A percentile compares a stretch with the other conserved stretches of the same genome.
Conservation (phyloP, 2,888 invertebrate species). For the Catocala fraxini region DNA sequence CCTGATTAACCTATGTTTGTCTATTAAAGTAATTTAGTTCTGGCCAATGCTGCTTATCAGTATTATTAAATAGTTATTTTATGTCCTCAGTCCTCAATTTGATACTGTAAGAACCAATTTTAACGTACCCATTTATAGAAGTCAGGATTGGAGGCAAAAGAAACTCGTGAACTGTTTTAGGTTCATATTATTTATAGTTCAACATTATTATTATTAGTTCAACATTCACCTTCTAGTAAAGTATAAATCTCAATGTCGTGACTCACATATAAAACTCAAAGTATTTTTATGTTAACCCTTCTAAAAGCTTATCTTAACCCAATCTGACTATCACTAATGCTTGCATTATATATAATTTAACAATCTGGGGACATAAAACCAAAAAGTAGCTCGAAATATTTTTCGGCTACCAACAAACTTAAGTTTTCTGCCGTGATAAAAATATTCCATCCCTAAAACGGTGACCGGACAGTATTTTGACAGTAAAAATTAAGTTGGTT, state of each 20-base stretch:
- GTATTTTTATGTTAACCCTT: conserved; percentile 15
- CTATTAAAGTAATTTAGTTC: too few species aligned
- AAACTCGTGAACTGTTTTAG: too few species aligned
- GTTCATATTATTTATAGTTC: too few species aligned
- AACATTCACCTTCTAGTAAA: too few species aligned
- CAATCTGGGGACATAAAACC: conserved; percentile 31
- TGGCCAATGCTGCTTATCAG: too few species aligned
- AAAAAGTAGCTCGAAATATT: conserved; percentile 36
- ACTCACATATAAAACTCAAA: conserved; percentile 3
- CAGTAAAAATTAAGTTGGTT: conserved; percentile 28
- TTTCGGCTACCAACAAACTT: conserved; percentile 23
- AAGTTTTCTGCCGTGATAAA: conserved; percentile 18
- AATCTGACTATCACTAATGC: conserved; percentile 36
- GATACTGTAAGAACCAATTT: too few species aligned
- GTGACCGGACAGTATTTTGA: conserved; percentile 10
- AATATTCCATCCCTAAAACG: conserved; percentile 14
- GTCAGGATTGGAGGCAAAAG: too few species aligned
- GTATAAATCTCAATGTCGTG: neutral
- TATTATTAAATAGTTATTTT: too few species aligned
- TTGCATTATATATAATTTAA: conserved; percentile 36
- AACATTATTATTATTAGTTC: too few species aligned
- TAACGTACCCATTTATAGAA: too few species aligned
- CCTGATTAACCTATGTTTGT: too few species aligned
- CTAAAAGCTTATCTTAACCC: conserved; percentile 33
- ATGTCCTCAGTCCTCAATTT: too few species aligned